These are phyloP conservation scores for Corella eumyota DNA, from an alignment of 23 tunicate genomes.

Conservation along the genomic window DNA sequence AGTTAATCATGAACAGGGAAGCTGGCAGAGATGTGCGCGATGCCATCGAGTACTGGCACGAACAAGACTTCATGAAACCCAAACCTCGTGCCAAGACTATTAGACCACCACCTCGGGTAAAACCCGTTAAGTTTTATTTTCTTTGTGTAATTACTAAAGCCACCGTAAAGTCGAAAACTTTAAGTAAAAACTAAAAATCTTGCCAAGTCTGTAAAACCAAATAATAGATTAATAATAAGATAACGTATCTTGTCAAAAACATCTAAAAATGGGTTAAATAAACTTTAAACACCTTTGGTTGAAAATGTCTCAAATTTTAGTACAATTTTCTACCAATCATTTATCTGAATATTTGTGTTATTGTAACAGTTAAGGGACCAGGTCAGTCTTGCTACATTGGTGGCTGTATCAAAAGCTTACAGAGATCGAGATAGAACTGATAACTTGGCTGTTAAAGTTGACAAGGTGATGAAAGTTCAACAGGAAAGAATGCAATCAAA, in stretches of 20 bases:
- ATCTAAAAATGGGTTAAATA: neutral
- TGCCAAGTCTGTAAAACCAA: too few relatives aligned
- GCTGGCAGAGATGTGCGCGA: constrained; percentile 79
- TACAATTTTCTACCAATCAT: too few relatives aligned
- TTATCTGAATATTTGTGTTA: neutral
- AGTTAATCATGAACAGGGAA: constrained; percentile 56
- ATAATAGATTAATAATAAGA: neutral
- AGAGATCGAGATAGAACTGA: constrained; percentile 65
- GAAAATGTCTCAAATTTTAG: too few relatives aligned
- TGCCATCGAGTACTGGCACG: constrained; percentile 82
- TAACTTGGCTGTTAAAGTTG: constrained; percentile 44
- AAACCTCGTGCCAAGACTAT: constrained; percentile 16
- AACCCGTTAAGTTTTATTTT: neutral
- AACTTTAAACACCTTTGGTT: neutral
- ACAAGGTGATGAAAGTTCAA: constrained; percentile 65
- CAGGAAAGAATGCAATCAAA: constrained; percentile 74
- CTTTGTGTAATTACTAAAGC: too few relatives aligned
- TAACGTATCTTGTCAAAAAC: neutral
- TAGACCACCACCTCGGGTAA: constrained; percentile 45
- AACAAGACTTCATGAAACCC: constrained; percentile 33
- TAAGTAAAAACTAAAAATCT: too few relatives aligned
- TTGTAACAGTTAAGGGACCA: constrained; percentile 42
- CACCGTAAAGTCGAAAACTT: too few relatives aligned
- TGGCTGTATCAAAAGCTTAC: constrained; percentile 83
- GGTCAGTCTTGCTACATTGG: constrained; percentile 72